Evolutionary conservation across 2,888 invertebrate species (phyloP).

Genomic region (Eupithecia dodoneata): DNA sequence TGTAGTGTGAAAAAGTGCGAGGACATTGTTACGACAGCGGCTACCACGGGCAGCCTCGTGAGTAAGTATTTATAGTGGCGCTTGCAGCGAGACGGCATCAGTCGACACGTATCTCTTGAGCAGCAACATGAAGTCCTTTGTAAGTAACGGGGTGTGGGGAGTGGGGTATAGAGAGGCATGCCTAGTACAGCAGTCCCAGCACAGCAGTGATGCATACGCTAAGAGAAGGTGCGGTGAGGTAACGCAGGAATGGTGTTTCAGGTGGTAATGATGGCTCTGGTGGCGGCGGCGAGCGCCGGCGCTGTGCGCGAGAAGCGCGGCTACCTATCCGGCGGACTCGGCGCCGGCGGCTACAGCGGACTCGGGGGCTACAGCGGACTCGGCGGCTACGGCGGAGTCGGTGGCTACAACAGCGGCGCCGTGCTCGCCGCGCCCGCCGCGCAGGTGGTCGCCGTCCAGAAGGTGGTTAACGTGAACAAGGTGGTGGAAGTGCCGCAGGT

Average conservation of each 20-base stretch:
- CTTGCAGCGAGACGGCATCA: not conserved
- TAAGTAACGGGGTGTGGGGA: not conserved
- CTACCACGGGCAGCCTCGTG: not conserved
- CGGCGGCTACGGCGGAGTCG: slow-evolving; percentile 37
- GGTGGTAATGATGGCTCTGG: slow-evolving; percentile 39
- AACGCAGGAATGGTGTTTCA: slow-evolving; percentile 23
- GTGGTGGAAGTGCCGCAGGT: slow-evolving; percentile 59
- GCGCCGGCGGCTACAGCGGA: slow-evolving; percentile 33
- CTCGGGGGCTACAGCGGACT: slow-evolving; percentile 28
- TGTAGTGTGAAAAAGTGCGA: slow-evolving; percentile 50
- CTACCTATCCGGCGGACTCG: slow-evolving; percentile 29
- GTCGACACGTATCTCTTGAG: not conserved
- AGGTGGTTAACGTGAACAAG: slow-evolving; percentile 57
- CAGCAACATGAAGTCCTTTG: slow-evolving; percentile 40
- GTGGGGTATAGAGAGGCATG: too few species aligned
- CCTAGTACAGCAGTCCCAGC: slow-evolving; percentile 16
- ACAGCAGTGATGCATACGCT: not conserved
- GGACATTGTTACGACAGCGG: slow-evolving; percentile 3
- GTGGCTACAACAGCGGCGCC: slow-evolving; percentile 29
- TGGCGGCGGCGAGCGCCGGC: slow-evolving; percentile 39
- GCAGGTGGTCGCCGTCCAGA: slow-evolving; percentile 52
- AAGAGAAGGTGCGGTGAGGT: not conserved
- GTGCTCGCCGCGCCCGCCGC: slow-evolving; percentile 40
- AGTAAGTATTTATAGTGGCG: slow-evolving; percentile 28
- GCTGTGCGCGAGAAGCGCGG: slow-evolving; percentile 44